These are phyloP conservation scores for Globia sparganii DNA, from an alignment of 2,888 invertebrate genomes.

Conservation along the genomic window DNA sequence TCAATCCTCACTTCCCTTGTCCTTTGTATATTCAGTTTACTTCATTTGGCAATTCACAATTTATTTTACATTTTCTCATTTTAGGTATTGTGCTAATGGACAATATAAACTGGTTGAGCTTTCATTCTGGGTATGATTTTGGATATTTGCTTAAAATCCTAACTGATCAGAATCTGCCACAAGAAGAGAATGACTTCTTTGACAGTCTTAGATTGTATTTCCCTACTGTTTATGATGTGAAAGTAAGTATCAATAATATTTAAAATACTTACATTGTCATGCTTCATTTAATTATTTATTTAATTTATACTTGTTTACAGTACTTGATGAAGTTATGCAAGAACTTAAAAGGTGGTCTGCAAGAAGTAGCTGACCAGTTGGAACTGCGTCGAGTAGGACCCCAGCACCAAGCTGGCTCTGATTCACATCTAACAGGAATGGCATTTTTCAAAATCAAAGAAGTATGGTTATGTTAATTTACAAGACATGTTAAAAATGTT, in stretches of 20 bases:
- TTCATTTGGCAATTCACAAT: neutral
- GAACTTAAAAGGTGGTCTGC: conserved; percentile 99
- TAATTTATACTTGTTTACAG: conserved; percentile 78
- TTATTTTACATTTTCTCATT: conserved; percentile 48
- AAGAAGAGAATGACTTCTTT: conserved; percentile 99
- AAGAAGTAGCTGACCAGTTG: conserved; percentile 98
- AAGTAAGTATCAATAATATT: conserved; percentile 89
- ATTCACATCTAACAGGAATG: conserved; percentile 98
- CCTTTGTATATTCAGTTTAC: neutral
- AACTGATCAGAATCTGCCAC: conserved; percentile 97
- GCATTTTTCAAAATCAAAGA: conserved; percentile 94
- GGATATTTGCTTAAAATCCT: conserved; percentile 98
- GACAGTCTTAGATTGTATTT: conserved; percentile 98
- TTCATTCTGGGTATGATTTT: conserved; percentile 99
- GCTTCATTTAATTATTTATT: conserved; percentile 5
- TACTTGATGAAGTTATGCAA: conserved; percentile 99
- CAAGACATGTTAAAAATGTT: neutral
- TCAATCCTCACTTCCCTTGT: too few relatives aligned
- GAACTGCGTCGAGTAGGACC: conserved; percentile 97
- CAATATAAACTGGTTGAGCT: conserved; percentile 99
- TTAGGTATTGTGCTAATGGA: conserved; percentile 97
- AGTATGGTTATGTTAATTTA: conserved; percentile 62
- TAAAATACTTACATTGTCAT: neutral
- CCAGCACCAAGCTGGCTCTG: conserved; percentile 99
- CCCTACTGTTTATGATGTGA: conserved; percentile 99